Evolutionary conservation across 2,888 invertebrate genomes (phyloP), one percentile per base, ranked within the genome.

Genomic region (Linnaemya tessellans): DNA sequence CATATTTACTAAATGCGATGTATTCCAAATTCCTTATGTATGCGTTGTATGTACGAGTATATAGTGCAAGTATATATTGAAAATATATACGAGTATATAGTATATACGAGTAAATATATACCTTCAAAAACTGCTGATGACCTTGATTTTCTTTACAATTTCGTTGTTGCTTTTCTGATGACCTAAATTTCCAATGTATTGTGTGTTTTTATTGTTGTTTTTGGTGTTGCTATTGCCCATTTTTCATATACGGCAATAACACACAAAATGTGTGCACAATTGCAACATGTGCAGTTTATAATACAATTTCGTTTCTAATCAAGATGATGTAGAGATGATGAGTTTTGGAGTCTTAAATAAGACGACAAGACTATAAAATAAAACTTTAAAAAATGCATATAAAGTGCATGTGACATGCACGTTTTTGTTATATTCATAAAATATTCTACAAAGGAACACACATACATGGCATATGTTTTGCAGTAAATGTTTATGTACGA

Each of bases 91-190:
- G n/a, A 18, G 30, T 67, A 67, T 9, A 43, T 30, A 15, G 15
- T 11, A 43, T 13, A 11, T 13, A 15, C n/a, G 13, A 22, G 30
- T 74, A 60, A 25, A 65, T 73, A 43, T 58, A 20, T 70, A 58
- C 38, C 18, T 56, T 46, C 11, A 38, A 81, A 67, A 74, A 62
- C 20, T 73, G 70, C 60, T 68, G 49, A 70, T 82, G 79, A 85
- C 85, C 85, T 85, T 85, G 82, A 85, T 82, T 80, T 82, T 51
- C 58, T 65, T 56, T 54, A 43, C 41, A 15, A 41, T 41, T 67
- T 74, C 30, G 43, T 79, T 54, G 80, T 62, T 78, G 77, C 77
- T 77, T 71, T 62, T 82, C 79, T 41, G 82, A 71, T 85, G 82
- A 85, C 85, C 85, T 67, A 82, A 82, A 85, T 85, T 82, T 79